Evolutionary conservation across 1,140 invertebrate genomes (phyloP).

Genomic region (Trachymyrmex cornetzi): DNA sequence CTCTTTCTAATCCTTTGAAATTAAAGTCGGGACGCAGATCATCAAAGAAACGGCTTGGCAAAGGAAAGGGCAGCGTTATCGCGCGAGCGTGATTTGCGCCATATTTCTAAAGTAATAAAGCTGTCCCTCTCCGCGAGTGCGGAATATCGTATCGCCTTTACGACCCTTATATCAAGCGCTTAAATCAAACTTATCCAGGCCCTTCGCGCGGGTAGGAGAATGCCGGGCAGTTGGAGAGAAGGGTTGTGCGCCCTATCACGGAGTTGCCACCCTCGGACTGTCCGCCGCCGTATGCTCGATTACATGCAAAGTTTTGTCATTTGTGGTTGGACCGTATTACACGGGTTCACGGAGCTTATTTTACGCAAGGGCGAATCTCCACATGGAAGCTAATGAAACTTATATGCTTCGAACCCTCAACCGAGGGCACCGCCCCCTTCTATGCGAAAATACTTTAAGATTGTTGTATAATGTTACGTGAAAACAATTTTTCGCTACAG

Average conservation of each 20-base stretch:
- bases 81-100: conserved; percentile 53
- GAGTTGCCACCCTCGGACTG: conserved; percentile 43
- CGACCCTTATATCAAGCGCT: conserved; percentile 45
- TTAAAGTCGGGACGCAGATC: conserved; percentile 10
- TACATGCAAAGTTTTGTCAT: conserved; percentile 62
- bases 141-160: conserved; percentile 55
- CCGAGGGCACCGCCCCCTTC: not conserved
- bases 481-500: not conserved
- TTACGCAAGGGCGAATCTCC: conserved; percentile 56
- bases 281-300: conserved; percentile 54
- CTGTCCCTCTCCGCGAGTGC: not conserved
- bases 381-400: conserved; percentile 45
- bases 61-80: not conserved
- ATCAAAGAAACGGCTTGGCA: not conserved
- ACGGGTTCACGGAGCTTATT: conserved; percentile 57
- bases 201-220: conserved; percentile 44
- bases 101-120: conserved; percentile 55
- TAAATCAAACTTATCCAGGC: conserved; percentile 56
- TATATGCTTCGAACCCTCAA: not conserved
- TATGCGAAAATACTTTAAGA: conserved; percentile 9
- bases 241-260: conserved; percentile 46
- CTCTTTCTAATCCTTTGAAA: too few relatives aligned
- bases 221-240: conserved; percentile 4
- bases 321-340: conserved; percentile 56
- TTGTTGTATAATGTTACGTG: not conserved